Base-by-base conservation (phyloP, 2,113 vertebrate genomes). In the Hippocampus mohnikei region DNA sequence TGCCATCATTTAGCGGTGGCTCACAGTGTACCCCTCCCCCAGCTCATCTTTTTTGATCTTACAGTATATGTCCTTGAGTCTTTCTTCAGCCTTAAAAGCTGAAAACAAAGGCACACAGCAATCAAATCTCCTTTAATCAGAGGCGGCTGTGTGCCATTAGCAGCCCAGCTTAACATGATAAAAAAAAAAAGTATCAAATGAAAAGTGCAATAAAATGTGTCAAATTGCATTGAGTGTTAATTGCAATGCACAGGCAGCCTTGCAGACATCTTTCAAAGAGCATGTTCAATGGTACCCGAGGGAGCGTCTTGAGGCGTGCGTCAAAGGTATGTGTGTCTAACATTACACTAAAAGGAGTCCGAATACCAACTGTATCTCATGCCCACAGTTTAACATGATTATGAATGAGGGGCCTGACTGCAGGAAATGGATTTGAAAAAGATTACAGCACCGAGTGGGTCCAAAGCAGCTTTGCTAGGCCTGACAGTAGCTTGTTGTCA, bases 91-190 rank as follows among this genome's bases (percentile, higher is more conserved):
- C 78, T 71, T 56, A 66, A 73, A 52, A 58, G 65, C 61, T 71
- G 56, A 21, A 63, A 78, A 71, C 78, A 78, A 82, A 81, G 78
- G 74, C 67, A 29, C 74, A 46, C 23, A 2, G 68, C 79, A 85
- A 86, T 86, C 80, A 84, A 81, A 76, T 68, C 11, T 70, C 58
- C 59, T 67, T 73, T 76, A 85, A 86, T 87, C 78, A 74, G 55
- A 10, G 67, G 60, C 76, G 64, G 55, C 64, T 27, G 42, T 66
- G 44, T 74, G 29, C 77, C 66, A 78, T 86, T 82, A 78, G 67
- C 70, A 69, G 53, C 59, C 65, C 61, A 41, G 40, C 75, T 62
- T 50, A 5, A 52, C 23, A 48, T 69, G 41, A 72, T 66, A 23
- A 42, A 64, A 79, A 65, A 65, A 44, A n/a, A 67, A 77, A 42